phyloP scores from a whole-genome alignment of 2,113 vertebrate species.

The Myrmecophaga tridactyla region DNA sequence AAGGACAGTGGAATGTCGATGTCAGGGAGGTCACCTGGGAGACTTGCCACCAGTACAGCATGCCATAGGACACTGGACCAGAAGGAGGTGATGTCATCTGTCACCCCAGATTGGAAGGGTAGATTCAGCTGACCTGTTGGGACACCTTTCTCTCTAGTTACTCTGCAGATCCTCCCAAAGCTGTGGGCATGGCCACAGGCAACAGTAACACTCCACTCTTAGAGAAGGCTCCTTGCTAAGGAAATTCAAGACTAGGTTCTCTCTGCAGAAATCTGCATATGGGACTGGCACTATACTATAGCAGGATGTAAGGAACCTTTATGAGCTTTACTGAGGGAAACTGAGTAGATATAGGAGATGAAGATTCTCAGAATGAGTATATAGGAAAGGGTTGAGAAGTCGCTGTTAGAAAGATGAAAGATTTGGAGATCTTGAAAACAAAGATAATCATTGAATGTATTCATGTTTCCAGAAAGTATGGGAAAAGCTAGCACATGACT shows the following conservation, averaged over 20 bases:
- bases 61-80: neutral
- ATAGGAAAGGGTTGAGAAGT: neutral
- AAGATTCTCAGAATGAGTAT: neutral
- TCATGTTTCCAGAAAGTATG: neutral
- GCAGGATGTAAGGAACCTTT: neutral
- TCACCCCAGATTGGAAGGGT: neutral
- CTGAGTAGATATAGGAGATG: neutral
- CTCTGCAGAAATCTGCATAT: neutral
- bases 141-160: neutral
- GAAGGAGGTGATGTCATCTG: fast-evolving
- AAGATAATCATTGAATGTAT: neutral
- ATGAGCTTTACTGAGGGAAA: neutral
- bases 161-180: neutral
- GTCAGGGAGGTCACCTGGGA: neutral
- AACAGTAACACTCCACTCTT: neutral
- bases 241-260: neutral
- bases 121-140: neutral
- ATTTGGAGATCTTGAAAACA: neutral
- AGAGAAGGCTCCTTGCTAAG: neutral
- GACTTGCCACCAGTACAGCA: too few species aligned
- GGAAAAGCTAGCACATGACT: neutral
- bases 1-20: neutral
- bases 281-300: neutral
- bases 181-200: neutral
- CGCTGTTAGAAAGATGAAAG: neutral